Conservation (phyloP, 2,888 invertebrate species). For the Troilus luridus region DNA sequence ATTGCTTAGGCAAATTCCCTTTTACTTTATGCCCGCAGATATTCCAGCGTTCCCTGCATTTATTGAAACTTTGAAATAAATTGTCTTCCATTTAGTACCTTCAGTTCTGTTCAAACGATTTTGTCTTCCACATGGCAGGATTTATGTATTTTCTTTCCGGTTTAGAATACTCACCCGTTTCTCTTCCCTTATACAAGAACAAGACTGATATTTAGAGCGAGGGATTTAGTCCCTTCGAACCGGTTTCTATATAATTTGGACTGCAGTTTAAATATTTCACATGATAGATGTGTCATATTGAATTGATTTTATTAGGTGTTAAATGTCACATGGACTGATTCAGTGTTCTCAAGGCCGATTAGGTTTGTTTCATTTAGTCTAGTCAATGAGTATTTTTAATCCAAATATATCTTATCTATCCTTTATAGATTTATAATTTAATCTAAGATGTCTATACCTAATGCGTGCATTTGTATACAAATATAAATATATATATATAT, state of each 20-base stretch:
- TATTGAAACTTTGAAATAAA: neutral
- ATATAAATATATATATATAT: constrained; percentile 8
- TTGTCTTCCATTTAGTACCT: constrained; percentile 21
- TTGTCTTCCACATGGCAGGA: constrained; percentile 6
- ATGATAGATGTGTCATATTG: constrained; percentile 12
- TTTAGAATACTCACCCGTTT: neutral
- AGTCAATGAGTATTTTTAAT: constrained; percentile 33
- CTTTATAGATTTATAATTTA: constrained; percentile 25
- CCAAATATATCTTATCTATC: constrained; percentile 17
- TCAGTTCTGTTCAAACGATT: neutral
- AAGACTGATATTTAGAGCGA: constrained; percentile 39
- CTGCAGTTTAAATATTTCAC: neutral
- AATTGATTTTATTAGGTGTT: constrained; percentile 16
- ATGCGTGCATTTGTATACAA: neutral
- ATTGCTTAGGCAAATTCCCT: neutral
- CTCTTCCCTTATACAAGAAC: constrained; percentile 2
- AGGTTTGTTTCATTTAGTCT: constrained; percentile 10
- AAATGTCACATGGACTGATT: constrained; percentile 16
- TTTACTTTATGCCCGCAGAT: neutral
- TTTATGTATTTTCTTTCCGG: neutral
- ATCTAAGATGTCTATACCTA: constrained; percentile 33
- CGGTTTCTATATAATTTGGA: constrained; percentile 5
- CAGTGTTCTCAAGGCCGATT: constrained; percentile 39
- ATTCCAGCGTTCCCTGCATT: neutral
- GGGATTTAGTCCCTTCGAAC: neutral